These are phyloP conservation scores for Diarsia rubi DNA, from an alignment of 2,888 invertebrate genomes.

Conservation along the genomic window DNA sequence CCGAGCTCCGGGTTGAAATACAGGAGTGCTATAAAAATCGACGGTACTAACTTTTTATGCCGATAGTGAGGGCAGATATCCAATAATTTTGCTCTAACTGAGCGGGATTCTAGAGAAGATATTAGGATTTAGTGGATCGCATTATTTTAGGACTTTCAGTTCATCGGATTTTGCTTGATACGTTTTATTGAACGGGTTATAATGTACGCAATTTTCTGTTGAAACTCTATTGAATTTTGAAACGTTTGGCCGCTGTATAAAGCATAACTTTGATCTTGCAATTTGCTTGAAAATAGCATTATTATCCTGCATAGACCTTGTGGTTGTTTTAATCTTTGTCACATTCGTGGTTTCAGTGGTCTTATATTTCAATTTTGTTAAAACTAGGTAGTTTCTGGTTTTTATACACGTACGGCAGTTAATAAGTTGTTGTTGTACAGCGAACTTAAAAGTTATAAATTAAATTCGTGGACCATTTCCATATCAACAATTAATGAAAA, in stretches of 20 bases:
- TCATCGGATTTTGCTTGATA: slow-evolving; percentile 12
- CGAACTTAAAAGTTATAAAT: neutral
- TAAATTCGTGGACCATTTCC: slow-evolving; percentile 25
- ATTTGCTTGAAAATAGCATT: neutral
- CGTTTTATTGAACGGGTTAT: slow-evolving; percentile 20
- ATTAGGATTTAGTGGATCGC: slow-evolving; percentile 26
- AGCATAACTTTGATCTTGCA: neutral
- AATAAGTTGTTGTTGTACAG: slow-evolving; percentile 4
- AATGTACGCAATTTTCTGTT: neutral
- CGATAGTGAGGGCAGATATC: slow-evolving; percentile 48
- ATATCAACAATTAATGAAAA: slow-evolving; percentile 11
- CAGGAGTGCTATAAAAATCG: slow-evolving; percentile 45
- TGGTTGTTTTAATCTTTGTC: slow-evolving; percentile 29
- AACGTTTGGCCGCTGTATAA: neutral
- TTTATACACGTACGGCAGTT: neutral
- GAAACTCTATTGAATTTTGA: slow-evolving; percentile 8
- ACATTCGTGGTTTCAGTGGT: neutral
- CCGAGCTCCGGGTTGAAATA: slow-evolving; percentile 22
- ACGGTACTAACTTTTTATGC: slow-evolving; percentile 46
- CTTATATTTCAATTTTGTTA: neutral
- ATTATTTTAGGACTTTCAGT: slow-evolving; percentile 27
- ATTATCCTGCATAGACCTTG: neutral
- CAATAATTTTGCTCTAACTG: slow-evolving; percentile 54
- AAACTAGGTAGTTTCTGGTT: neutral
- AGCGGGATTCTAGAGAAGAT: slow-evolving; percentile 30